These are phyloP conservation scores for Cephus pygmeus DNA, from an alignment of 2,888 invertebrate species.

Conservation along the genomic window DNA sequence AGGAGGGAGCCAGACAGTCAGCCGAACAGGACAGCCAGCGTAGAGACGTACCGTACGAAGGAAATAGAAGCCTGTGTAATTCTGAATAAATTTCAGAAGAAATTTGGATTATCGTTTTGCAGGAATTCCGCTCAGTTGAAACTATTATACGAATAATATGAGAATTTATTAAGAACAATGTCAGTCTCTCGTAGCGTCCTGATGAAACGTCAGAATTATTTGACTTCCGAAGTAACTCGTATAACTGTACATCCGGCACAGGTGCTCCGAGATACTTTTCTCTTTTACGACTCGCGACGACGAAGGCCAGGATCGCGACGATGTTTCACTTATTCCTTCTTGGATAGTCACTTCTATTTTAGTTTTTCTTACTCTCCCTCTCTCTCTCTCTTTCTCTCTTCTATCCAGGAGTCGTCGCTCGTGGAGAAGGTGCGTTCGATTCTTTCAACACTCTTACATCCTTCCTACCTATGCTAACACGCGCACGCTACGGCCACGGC, in stretches of 20 bases:
- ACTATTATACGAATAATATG: background rate
- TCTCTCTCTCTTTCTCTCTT: background rate
- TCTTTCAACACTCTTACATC: background rate
- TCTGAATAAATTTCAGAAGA: background rate
- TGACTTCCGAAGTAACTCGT: conserved; percentile 2
- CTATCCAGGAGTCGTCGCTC: background rate
- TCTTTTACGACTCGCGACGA: conserved; percentile 1
- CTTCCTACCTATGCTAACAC: background rate
- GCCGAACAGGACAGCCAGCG: background rate
- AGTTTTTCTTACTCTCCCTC: conserved; percentile 8
- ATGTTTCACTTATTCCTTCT: background rate
- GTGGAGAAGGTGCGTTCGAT: background rate
- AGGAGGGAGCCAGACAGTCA: background rate
- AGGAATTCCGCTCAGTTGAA: background rate
- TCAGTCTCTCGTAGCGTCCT: background rate
- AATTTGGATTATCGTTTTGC: background rate
- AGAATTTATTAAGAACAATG: background rate
- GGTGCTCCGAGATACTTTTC: conserved; percentile 13
- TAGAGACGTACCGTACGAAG: background rate
- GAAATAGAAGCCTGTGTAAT: background rate
- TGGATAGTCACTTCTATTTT: background rate
- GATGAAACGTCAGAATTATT: background rate
- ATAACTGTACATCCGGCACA: conserved; percentile 23
- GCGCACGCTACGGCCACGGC: background rate
- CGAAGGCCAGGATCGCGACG: background rate